A percentile compares a stretch with the other conserved stretches of the same genome.
phyloP scores from a whole-genome alignment of 2,888 invertebrate species.

The Lacanobia oleracea region DNA sequence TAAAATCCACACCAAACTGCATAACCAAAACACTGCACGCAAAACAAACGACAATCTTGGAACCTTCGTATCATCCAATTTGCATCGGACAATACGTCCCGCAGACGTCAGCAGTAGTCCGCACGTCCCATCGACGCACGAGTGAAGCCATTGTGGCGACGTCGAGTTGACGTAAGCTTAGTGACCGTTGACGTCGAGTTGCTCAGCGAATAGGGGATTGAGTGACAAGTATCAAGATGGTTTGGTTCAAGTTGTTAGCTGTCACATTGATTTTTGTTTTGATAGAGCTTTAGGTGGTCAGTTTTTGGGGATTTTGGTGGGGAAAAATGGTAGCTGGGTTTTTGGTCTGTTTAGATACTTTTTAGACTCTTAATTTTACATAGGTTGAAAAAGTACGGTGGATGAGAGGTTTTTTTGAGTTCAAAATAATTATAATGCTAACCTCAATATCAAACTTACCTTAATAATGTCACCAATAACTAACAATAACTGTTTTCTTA shows the following conservation, averaged over 20 bases:
- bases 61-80: constrained; percentile 50
- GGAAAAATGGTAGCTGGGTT: neutral
- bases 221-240: constrained; percentile 61
- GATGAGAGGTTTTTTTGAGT: no score
- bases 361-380: no score
- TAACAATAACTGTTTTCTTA: no score
- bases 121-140: constrained; percentile 50
- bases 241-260: constrained; percentile 29
- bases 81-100: constrained; percentile 54
- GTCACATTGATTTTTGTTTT: constrained; percentile 33
- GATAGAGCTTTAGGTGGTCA: constrained; percentile 12
- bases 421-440: no score
- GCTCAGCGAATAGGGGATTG: constrained; percentile 50
- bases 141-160: constrained; percentile 58
- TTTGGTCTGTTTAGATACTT: no score
- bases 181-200: constrained; percentile 59
- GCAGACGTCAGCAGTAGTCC: constrained; percentile 56
- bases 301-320: neutral
- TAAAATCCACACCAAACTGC: neutral
- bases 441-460: no score
- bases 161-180: constrained; percentile 56
- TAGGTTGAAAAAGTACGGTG: no score
- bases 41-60: constrained; percentile 51
- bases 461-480: no score
- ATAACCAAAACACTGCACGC: constrained; percentile 11